Evolutionary conservation across 2,113 vertebrate species (phyloP), one percentile per base, ranked within the genome.

Genomic region (Glaucidium brasilianum): DNA sequence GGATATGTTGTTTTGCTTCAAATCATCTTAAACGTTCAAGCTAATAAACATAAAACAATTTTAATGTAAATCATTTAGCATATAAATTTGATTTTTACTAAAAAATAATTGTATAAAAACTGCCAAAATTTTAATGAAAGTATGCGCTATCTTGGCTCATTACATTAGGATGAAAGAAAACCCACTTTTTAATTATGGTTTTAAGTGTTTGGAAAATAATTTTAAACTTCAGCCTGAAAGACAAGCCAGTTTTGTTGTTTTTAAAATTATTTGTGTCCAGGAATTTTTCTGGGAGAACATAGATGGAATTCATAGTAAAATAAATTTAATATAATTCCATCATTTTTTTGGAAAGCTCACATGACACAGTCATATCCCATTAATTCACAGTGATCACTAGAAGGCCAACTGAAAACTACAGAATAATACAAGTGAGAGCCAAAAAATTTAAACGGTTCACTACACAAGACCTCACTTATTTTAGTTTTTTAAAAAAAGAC

Each of bases 271-370:
- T 93, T 96, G 84, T 96, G 90, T 88, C 90, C 90, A 95, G 77
- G 71, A 96, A 69, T 84, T 96, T 96, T 95, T 95, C 85, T 96
- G 82, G 56, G 84, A 94, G 83, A 96, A 95, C 91, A 95, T 90
- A 84, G 80, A 85, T 53, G 66, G 94, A 97, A 97, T 97, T 95
- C 93, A 97, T 78, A 95, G 79, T 91, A 95, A 96, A 97, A 96
- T 96, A 96, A 95, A 95, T 97, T 95, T 85, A 94, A 96, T 94
- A 76, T 90, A 95, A 97, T 92, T 94, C 93, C 87, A 91, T 90
- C 72, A 84, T 72, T 76, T 94, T 90, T 92, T 94, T 97, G 77
- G 89, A 96, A 95, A 93, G 95, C 93, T 94, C 77, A 73, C 91
- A 96, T 96, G 95, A 95, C 86, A 94, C 25, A 95, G 89, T 95